phyloP scores from a whole-genome alignment of 2,113 vertebrate genomes.

The Hyperopisus bebe region DNA sequence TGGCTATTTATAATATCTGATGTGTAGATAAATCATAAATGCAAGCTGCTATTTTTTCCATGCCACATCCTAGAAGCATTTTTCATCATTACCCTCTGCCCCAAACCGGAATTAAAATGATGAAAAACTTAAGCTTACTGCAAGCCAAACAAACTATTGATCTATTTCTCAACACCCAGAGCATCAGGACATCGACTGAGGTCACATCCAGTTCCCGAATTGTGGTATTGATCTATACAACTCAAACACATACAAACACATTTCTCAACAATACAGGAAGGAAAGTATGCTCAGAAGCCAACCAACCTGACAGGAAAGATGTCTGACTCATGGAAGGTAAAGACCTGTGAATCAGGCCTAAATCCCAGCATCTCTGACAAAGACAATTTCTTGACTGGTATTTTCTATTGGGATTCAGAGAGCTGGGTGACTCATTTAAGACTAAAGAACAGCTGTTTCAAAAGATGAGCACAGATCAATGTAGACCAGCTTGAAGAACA shows the following conservation, averaged over 20 bases:
- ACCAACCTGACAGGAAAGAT: background rate
- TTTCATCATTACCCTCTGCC: background rate
- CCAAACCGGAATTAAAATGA: background rate
- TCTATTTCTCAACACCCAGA: background rate
- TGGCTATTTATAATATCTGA: background rate
- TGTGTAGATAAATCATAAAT: background rate
- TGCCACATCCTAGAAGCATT: background rate
- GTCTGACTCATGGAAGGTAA: background rate
- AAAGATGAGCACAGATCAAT: background rate
- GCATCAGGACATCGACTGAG: background rate
- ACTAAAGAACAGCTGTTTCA: background rate
- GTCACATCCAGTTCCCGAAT: background rate
- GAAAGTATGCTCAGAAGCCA: background rate
- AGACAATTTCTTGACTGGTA: background rate
- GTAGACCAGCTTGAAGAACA: background rate
- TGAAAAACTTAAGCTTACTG: background rate
- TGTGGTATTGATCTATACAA: background rate
- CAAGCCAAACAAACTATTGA: background rate
- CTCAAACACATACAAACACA: background rate
- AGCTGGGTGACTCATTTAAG: background rate
- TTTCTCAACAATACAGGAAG: background rate
- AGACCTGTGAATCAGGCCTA: background rate
- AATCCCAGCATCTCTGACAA: background rate
- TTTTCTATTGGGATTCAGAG: background rate
- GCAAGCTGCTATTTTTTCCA: background rate